Conservation (phyloP, 35 echinoderm and acorn worm species). For the Lytechinus pictus region DNA sequence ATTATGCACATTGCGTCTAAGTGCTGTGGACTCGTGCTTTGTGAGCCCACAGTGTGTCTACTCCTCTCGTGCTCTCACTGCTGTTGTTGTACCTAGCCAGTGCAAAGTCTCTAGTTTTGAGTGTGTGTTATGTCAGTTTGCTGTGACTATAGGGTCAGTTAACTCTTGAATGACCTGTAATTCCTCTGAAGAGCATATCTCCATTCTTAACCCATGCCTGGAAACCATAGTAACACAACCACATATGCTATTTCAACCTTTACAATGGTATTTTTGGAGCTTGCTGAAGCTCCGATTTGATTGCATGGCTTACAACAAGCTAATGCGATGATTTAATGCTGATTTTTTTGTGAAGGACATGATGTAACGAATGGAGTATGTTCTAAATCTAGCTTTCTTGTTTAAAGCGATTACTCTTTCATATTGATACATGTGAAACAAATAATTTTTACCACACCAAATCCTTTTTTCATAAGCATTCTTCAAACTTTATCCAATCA, state of each 20-base stretch:
- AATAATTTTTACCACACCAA: neutral
- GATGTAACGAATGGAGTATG: neutral
- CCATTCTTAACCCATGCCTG: neutral
- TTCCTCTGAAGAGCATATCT: neutral
- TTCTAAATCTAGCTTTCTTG: neutral
- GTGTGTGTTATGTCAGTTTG: neutral
- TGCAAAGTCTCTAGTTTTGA: conserved; percentile 12
- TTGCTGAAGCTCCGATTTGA: too few species aligned
- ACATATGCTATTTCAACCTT: too few species aligned
- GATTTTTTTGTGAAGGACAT: neutral
- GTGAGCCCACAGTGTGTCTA: conserved; percentile 8
- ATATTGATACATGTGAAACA: neutral
- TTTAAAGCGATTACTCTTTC: neutral
- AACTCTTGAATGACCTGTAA: neutral
- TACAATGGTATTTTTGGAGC: too few species aligned
- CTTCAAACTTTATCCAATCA: neutral
- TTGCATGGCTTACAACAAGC: too few species aligned
- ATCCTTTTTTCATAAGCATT: neutral
- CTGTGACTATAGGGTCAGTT: neutral
- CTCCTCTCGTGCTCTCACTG: neutral
- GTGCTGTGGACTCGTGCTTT: conserved; percentile 16
- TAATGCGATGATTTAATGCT: neutral
- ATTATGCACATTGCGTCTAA: conserved; percentile 6
- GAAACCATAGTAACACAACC: neutral
- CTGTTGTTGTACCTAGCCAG: conserved; percentile 1